A percentile compares a stretch with the other conserved stretches of the same genome.
These are phyloP conservation scores for Kryptolebias marmoratus DNA, from an alignment of 2,113 vertebrate species.

Conservation along the genomic window DNA sequence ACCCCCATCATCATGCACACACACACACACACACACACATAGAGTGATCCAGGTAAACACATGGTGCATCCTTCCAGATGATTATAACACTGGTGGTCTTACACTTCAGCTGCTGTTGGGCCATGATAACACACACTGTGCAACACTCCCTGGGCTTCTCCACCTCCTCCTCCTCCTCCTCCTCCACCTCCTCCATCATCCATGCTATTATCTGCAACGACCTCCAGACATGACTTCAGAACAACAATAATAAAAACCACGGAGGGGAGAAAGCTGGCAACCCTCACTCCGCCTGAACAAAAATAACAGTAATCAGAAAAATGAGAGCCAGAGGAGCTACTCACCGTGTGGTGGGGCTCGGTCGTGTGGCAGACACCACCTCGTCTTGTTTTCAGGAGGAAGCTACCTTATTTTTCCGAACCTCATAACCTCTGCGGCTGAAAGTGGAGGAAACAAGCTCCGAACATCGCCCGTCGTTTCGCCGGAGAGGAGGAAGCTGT, in stretches of 20 bases:
- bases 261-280: background rate
- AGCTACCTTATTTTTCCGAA: conserved; percentile 41
- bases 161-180: conserved; percentile 68
- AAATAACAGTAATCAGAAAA: background rate
- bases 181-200: conserved; percentile 69
- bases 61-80: background rate
- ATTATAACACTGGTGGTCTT: background rate
- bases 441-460: conserved; percentile 47
- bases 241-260: background rate
- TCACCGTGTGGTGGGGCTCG: conserved; percentile 58
- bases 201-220: conserved; percentile 57
- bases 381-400: conserved; percentile 26
- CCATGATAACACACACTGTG: conserved; percentile 44
- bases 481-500: conserved; percentile 20
- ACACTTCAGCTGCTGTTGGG: conserved; percentile 28
- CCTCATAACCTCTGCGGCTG: conserved; percentile 29
- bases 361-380: conserved; percentile 34
- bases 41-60: conserved; percentile 38
- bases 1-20: background rate
- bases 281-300: conserved; percentile 10
- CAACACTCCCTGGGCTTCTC: conserved; percentile 73
- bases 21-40: conserved; percentile 3
- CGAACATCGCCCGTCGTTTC: conserved; percentile 46
- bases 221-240: conserved; percentile 36
- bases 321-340: conserved; percentile 43